A percentile compares a stretch with the other conserved stretches of the same genome.
phyloP scores from a whole-genome alignment of 2,888 invertebrate species.

The Apocheima hispidaria region DNA sequence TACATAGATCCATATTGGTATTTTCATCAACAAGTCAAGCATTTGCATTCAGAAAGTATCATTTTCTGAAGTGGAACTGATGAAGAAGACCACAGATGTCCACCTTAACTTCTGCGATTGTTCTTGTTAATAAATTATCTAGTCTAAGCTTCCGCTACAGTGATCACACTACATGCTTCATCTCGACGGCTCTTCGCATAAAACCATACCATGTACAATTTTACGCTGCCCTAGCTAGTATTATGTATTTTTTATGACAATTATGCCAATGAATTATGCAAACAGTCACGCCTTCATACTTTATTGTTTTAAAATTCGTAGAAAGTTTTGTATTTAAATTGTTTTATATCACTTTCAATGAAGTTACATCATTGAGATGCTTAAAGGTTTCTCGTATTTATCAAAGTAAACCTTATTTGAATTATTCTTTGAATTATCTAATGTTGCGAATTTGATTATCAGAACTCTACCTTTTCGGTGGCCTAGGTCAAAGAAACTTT shows the following conservation, averaged over 20 bases:
- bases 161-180: slow-evolving; percentile 16
- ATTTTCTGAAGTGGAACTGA: no score
- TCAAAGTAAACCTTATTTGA: not conserved
- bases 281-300: slow-evolving; percentile 25
- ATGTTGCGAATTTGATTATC: no score
- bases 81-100: no score
- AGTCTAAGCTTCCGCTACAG: slow-evolving; percentile 40
- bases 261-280: slow-evolving; percentile 27
- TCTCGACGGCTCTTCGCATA: slow-evolving; percentile 27
- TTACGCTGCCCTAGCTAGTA: slow-evolving; percentile 3
- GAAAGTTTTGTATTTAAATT: slow-evolving; percentile 30
- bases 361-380: slow-evolving; percentile 23
- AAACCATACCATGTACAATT: slow-evolving; percentile 1
- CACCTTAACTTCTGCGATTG: no score
- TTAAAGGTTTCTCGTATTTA: slow-evolving; percentile 17
- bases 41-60: no score
- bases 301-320: slow-evolving; percentile 27
- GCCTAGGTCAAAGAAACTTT: no score
- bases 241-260: slow-evolving; percentile 23
- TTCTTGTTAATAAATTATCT: slow-evolving; percentile 40
- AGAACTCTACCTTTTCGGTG: no score
- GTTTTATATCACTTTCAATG: slow-evolving; percentile 28
- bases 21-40: no score
- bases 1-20: no score
- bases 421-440: no score